Evolutionary conservation across 2,797 vertebrate genomes (phyloP), one percentile per base, ranked within the genome.

Genomic region (Heteromormyrus szaboi): DNA sequence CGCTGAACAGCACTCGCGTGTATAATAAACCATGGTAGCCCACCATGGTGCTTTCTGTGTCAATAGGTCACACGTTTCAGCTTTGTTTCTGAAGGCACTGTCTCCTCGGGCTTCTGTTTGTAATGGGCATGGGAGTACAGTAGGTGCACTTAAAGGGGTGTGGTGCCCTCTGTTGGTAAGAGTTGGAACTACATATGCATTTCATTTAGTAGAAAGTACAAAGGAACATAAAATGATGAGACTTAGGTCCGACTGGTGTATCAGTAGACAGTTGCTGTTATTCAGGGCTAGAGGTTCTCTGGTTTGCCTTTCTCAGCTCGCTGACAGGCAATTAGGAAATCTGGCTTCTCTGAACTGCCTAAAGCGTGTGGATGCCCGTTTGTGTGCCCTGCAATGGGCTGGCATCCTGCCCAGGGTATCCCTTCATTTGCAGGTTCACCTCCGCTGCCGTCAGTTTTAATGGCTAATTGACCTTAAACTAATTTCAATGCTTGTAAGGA

Each of bases 81-180:
- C 41, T n/a, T 44, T 81, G 41, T n/a, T 46, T 81, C 76, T 81
- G 19, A 46, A 81, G 76, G 41, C 76, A 46, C 19, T 17, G 41
- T 46, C 76, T 81, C 76, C 41, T n/a, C 8, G 8, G 76, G 19
- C 76, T 81, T 44, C 37, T 44, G 19, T 81, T 81, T 81, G 37
- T 46, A 46, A 44, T 1, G 41, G 76, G 19, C 41, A 81, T 46
- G 19, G 6, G 37, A 46, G 76, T 37, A 37, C 37, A 37, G 37
- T 44, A 81, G 17, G 76, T 11, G 14, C 76, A 46, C 41, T 22
- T 81, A 46, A 65, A 87, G 37, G 54, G 41, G 54, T 65, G 62
- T 87, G 86, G 56, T 62, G 56, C 59, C 86, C 65, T 87, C 86
- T 87, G n/a, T 46, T 87, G 86, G 86, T 25, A 62, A 2, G 0